A percentile compares a stretch with the other conserved stretches of the same genome.
phyloP scores from a whole-genome alignment of 2,113 vertebrate species.

The Dendropsophus ebraccatus region DNA sequence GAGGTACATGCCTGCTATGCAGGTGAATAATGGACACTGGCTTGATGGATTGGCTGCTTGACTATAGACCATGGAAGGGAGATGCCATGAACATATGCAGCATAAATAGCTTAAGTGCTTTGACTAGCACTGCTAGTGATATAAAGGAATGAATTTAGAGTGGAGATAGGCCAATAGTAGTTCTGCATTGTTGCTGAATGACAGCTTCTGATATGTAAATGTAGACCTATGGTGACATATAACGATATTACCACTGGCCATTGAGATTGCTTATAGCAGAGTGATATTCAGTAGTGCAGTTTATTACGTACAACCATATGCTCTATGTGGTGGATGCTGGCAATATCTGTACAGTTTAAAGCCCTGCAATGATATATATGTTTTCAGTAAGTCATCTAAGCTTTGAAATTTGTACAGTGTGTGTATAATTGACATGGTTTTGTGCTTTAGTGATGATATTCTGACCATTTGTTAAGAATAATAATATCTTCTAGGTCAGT shows the following conservation, averaged over 20 bases:
- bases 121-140: not conserved
- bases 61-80: not conserved
- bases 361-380: constrained; percentile 8
- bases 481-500: not conserved
- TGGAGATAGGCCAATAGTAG: not conserved
- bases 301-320: not conserved
- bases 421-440: constrained; percentile 6
- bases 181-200: not conserved
- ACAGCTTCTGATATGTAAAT: not conserved
- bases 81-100: not conserved
- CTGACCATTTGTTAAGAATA: not conserved
- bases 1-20: constrained; percentile 36
- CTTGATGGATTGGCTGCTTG: constrained; percentile 5
- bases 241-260: not conserved
- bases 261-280: not conserved
- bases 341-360: constrained; percentile 54
- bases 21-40: constrained; percentile 32
- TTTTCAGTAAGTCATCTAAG: not conserved
- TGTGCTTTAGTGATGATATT: not conserved
- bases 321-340: not conserved
- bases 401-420: constrained; percentile 36
- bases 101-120: not conserved
- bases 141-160: not conserved
- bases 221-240: not conserved
- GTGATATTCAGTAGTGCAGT: not conserved